Evolutionary conservation across 2,888 invertebrate genomes (phyloP).

Genomic region (Leucania comma): DNA sequence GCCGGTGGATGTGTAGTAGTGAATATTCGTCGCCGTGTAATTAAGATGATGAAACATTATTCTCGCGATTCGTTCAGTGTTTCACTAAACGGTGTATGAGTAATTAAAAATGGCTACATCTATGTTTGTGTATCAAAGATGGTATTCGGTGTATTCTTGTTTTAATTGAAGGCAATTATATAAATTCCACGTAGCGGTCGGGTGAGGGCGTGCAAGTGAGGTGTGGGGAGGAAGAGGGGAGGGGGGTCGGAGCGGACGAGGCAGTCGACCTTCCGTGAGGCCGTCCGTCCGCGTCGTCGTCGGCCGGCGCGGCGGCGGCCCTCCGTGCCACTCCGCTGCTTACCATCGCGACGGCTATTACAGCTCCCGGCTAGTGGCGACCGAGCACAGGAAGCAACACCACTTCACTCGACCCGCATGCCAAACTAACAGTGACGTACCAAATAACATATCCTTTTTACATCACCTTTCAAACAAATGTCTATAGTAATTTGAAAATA

Average conservation of each 20-base stretch:
- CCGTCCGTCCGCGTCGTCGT: constrained; percentile 79
- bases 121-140: constrained; percentile 72
- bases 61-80: constrained; percentile 57
- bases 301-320: constrained; percentile 65
- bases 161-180: constrained; percentile 89
- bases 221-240: constrained; percentile 53
- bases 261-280: constrained; percentile 90
- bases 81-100: constrained; percentile 59
- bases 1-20: constrained; percentile 69
- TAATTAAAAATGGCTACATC: constrained; percentile 65
- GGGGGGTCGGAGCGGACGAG: constrained; percentile 70
- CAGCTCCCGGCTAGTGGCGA: constrained; percentile 51
- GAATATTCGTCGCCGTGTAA: constrained; percentile 72
- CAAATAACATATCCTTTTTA: constrained; percentile 50
- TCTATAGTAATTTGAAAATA: constrained; percentile 13
- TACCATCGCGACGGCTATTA: constrained; percentile 67
- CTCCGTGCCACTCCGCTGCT: constrained; percentile 83
- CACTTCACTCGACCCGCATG: constrained; percentile 60
- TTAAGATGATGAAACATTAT: constrained; percentile 65
- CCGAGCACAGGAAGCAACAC: constrained; percentile 60
- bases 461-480: constrained; percentile 10
- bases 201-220: constrained; percentile 65
- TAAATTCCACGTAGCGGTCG: constrained; percentile 89
- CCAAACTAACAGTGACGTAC: constrained; percentile 57
- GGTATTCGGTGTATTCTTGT: constrained; percentile 81